Percentiles rank a stretch among this genome's conserved stretches.
phyloP scores from a whole-genome alignment of 1,140 invertebrate species.

The Scaptomyza graminum region DNA sequence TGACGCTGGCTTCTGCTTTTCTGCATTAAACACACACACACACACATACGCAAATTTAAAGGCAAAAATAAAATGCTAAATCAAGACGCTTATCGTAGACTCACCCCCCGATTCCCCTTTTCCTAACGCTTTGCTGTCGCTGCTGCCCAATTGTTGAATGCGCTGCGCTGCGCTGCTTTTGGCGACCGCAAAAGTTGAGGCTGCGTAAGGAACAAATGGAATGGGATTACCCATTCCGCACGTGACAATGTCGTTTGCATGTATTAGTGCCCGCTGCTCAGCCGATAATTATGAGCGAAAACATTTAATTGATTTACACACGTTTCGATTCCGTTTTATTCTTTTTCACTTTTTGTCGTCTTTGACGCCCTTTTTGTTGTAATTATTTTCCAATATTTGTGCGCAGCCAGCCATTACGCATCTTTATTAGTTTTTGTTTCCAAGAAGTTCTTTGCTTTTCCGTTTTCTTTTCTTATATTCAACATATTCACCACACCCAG shows the following conservation, averaged over 20 bases:
- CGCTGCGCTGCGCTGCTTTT: constrained; percentile 37
- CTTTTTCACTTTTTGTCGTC: constrained; percentile 15
- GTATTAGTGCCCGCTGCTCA: not conserved
- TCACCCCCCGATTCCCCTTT: constrained; percentile 1
- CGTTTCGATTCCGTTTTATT: not conserved
- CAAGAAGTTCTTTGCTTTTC: constrained; percentile 16
- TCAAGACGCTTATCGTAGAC: constrained; percentile 24
- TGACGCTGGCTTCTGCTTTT: constrained; percentile 5
- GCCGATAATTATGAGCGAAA: constrained; percentile 6
- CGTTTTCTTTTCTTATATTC: not conserved
- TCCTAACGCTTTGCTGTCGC: not conserved
- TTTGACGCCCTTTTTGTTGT: constrained; percentile 21
- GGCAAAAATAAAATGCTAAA: constrained; percentile 29
- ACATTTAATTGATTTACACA: constrained; percentile 1
- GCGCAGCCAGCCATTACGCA: constrained; percentile 75
- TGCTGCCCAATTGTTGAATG: constrained; percentile 73
- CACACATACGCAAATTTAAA: no score
- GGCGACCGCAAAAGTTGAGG: constrained; percentile 16
- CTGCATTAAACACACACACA: constrained; percentile 17
- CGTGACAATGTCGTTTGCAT: constrained; percentile 31
- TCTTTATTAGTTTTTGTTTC: constrained; percentile 69
- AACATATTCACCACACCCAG: constrained; percentile 14
- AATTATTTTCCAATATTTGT: constrained; percentile 80
- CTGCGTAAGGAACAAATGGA: constrained; percentile 8
- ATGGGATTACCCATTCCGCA: constrained; percentile 1